These are phyloP conservation scores for Aradus depressus DNA, from an alignment of 2,888 invertebrate species.

Conservation along the genomic window DNA sequence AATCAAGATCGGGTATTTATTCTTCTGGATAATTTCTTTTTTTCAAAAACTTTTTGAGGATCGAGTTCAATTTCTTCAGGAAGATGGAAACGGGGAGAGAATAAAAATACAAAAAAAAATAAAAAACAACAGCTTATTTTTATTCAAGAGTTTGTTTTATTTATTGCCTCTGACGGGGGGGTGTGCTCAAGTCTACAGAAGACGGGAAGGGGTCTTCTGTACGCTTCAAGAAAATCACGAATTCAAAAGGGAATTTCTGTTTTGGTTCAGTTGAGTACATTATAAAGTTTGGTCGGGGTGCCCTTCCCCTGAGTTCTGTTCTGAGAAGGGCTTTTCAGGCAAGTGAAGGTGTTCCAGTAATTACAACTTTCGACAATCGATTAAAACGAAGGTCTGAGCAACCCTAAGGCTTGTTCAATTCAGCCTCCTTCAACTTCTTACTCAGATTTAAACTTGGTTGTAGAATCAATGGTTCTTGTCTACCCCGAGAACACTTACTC, in stretches of 20 bases:
- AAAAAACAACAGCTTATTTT: slow-evolving; percentile 7
- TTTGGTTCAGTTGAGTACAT: slow-evolving; percentile 1
- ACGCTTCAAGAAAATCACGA: too few relatives aligned
- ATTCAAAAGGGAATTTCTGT: neutral
- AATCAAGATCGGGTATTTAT: neutral
- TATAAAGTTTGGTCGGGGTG: neutral
- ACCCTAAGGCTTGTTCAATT: slow-evolving; percentile 14
- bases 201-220: too few relatives aligned
- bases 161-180: neutral
- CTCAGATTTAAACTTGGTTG: too few relatives aligned
- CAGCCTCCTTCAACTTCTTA: neutral
- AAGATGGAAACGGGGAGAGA: too few relatives aligned
- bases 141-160: slow-evolving; percentile 14
- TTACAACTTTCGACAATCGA: slow-evolving; percentile 1
- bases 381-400: too few relatives aligned
- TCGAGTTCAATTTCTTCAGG: too few relatives aligned
- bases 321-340: neutral
- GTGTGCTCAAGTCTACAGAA: too few relatives aligned
- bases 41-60: neutral
- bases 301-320: neutral
- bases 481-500: too few relatives aligned
- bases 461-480: too few relatives aligned
- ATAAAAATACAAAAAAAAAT: too few relatives aligned
- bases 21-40: neutral
- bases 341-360: neutral